Evolutionary conservation across 2,113 vertebrate genomes (phyloP).

Genomic region (Varanus salvator): DNA sequence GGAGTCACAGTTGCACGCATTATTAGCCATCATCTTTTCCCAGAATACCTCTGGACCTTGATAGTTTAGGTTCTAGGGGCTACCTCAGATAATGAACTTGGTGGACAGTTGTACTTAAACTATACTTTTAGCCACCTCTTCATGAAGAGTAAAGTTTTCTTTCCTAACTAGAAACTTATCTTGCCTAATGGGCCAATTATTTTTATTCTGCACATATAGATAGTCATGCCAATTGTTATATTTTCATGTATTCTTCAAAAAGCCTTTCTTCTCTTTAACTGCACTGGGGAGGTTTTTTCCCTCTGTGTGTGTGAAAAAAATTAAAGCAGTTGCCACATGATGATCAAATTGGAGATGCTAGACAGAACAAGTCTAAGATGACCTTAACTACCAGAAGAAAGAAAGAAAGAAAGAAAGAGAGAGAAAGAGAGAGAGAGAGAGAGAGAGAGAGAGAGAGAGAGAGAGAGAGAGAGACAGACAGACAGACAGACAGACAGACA

Average conservation of each 20-base stretch:
- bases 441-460: too few relatives aligned
- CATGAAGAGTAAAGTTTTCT: neutral
- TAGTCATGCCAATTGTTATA: slow-evolving; percentile 43
- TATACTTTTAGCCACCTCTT: neutral
- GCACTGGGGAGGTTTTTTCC: neutral
- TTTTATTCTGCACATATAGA: slow-evolving; percentile 41
- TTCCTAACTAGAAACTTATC: slow-evolving; percentile 26
- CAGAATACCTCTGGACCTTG: neutral
- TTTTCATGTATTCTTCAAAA: slow-evolving; percentile 24
- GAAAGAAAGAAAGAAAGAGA: too few relatives aligned
- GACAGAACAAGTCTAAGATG: neutral
- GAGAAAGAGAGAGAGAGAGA: neutral
- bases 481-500: neutral
- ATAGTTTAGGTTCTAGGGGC: neutral
- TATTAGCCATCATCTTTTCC: neutral
- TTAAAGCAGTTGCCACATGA: slow-evolving; percentile 21
- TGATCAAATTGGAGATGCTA: slow-evolving; percentile 32
- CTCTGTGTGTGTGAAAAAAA: neutral
- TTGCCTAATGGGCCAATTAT: slow-evolving; percentile 59
- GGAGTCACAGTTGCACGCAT: neutral
- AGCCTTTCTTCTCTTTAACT: slow-evolving; percentile 51
- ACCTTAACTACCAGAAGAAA: neutral
- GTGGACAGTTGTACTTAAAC: neutral
- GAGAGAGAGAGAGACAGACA: neutral
- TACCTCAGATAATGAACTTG: neutral